Evolutionary conservation across 2,888 invertebrate genomes (phyloP), one percentile per base, ranked within the genome.

Genomic region (Drosophila robusta): DNA sequence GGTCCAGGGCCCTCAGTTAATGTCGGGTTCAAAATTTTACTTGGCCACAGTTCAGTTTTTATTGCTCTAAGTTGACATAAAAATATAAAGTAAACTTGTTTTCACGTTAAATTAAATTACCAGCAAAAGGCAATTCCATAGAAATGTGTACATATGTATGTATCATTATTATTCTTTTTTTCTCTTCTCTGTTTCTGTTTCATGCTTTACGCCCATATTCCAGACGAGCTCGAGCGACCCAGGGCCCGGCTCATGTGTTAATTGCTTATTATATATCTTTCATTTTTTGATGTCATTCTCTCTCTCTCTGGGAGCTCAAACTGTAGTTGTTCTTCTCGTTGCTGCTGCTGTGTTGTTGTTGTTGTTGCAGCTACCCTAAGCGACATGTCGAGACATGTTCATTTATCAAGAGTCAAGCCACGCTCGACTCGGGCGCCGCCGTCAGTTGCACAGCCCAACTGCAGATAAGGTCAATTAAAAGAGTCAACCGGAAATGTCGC

Each of bases 401-500:
- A 84, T 84, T 84, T 84, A 84, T 84, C 83, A 84, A 86, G 85
- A 83, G 75, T 78, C 82, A 87, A 87, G 87, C 82, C 82, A 82
- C 87, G 87, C 82, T 82, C 87, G 47, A 29, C 54, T 44, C 63
- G 63, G 73, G 62, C 80, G 78, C 77, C 47, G 63, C 38, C 71
- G 52, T 8, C 26, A 26, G 26, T 26, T 26, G 8, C 26, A 46
- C 46, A 61, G 41, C 51, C 78, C 64, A 72, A 74, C 79, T 82
- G 76, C 75, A 86, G 90, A 90, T 82, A 90, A 87, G 90, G 90
- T 90, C 89, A 90, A 90, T 90, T 90, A 90, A 90, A 87, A 84
- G 80, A 87, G 85, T 89, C 90, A 86, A 90, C 90, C 91, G 90
- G 90, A 90, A 90, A 90, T 90, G 90, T 90, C 87, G 87, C 87